phyloP scores from a whole-genome alignment of 2,113 vertebrate species.

The Coreoperca whiteheadi region DNA sequence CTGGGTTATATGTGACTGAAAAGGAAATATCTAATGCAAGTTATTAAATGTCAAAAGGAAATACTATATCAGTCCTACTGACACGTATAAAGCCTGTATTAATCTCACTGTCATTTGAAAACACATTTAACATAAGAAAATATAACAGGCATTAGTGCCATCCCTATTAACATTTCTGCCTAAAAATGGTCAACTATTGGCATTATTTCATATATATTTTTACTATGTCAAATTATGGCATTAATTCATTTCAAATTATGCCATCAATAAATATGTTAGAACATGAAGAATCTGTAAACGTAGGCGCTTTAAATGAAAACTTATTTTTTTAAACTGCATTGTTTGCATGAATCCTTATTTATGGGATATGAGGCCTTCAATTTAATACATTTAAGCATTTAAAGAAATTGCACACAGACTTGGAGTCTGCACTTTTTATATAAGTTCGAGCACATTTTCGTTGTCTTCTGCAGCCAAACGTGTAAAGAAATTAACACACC shows the following conservation, averaged over 20 bases:
- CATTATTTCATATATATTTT: slow-evolving; percentile 14
- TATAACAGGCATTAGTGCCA: background rate
- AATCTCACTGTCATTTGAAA: background rate
- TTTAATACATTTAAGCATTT: background rate
- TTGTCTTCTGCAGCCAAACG: background rate
- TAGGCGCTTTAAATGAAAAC: background rate
- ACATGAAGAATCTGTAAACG: background rate
- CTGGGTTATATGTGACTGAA: background rate
- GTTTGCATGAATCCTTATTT: background rate
- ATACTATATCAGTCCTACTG: background rate
- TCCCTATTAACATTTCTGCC: background rate
- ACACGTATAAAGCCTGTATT: background rate
- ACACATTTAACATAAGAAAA: background rate
- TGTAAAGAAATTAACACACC: background rate
- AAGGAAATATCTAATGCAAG: background rate
- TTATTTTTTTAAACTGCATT: background rate
- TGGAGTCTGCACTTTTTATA: background rate
- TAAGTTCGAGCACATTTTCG: background rate
- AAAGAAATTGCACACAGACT: background rate
- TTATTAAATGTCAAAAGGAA: slow-evolving; percentile 13
- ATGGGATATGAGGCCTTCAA: background rate
- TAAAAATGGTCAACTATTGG: background rate
- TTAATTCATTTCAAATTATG: background rate
- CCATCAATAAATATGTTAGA: background rate
- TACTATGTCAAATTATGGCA: background rate